These are phyloP conservation scores for Stegana nigrithorax DNA, from an alignment of 2,888 invertebrate species.

Conservation along the genomic window DNA sequence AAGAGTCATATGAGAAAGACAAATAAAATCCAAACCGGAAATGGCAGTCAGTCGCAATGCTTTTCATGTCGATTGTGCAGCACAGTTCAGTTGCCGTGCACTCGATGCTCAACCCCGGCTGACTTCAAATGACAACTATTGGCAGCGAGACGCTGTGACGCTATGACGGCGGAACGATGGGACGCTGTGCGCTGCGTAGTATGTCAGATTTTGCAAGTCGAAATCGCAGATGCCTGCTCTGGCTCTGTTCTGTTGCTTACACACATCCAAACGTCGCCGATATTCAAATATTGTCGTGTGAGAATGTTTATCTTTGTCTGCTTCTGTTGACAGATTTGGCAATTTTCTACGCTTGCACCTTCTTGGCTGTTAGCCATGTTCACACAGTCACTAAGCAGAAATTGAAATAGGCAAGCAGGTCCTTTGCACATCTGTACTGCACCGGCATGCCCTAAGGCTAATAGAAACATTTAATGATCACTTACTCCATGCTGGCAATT, in stretches of 20 bases:
- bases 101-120: too few species aligned
- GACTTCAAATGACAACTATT: not conserved
- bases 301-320: conserved; percentile 35
- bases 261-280: conserved; percentile 29
- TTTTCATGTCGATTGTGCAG: not conserved
- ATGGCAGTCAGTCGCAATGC: not conserved
- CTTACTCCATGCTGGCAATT: too few species aligned
- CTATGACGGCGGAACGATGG: too few species aligned
- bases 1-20: too few species aligned
- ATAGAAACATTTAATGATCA: too few species aligned
- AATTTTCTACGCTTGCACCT: conserved; percentile 58
- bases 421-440: not conserved
- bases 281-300: conserved; percentile 59
- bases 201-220: too few species aligned
- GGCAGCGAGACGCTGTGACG: not conserved
- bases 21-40: conserved; percentile 10
- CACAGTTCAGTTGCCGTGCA: not conserved
- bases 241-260: not conserved
- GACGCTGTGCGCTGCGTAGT: too few species aligned
- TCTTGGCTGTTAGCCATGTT: conserved; percentile 41
- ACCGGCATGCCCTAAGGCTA: too few species aligned
- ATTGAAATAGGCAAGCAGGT: not conserved
- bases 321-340: conserved; percentile 56
- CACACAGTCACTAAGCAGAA: not conserved
- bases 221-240: too few species aligned